phyloP scores from a whole-genome alignment of 2,113 vertebrate species.

The Cepphus grylle region DNA sequence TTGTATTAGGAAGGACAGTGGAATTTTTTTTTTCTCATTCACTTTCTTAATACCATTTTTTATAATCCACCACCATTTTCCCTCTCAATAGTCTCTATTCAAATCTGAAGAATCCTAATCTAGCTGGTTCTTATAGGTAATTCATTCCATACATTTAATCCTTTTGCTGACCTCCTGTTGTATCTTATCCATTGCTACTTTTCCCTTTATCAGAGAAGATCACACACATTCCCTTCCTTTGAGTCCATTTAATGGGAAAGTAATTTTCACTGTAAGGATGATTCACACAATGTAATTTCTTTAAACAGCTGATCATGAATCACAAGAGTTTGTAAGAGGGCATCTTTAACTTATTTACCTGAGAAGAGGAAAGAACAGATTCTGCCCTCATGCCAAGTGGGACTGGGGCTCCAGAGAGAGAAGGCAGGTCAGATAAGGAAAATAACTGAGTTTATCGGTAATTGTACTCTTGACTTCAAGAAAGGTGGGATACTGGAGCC shows the following conservation, averaged over 20 bases:
- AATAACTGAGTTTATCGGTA: neutral
- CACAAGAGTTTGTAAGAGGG: neutral
- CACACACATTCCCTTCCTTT: neutral
- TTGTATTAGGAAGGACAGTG: neutral
- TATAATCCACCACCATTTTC: neutral
- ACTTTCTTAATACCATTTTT: neutral
- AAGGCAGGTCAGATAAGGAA: neutral
- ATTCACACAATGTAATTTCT: neutral
- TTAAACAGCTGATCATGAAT: slow-evolving; percentile 5
- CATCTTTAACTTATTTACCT: neutral
- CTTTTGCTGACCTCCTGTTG: neutral
- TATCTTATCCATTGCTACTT: neutral
- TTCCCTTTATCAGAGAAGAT: neutral
- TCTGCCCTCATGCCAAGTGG: neutral
- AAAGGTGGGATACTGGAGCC: neutral
- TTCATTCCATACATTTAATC: neutral
- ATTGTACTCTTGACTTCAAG: neutral
- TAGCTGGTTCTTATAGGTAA: neutral
- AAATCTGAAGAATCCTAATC: neutral
- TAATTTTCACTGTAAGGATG: neutral
- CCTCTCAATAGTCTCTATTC: neutral
- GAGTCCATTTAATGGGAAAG: neutral
- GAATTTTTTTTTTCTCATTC: neutral
- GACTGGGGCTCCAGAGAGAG: neutral
- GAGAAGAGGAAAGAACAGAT: neutral